phyloP scores from a whole-genome alignment of 1,140 invertebrate species.

The Cydia fagiglandana region DNA sequence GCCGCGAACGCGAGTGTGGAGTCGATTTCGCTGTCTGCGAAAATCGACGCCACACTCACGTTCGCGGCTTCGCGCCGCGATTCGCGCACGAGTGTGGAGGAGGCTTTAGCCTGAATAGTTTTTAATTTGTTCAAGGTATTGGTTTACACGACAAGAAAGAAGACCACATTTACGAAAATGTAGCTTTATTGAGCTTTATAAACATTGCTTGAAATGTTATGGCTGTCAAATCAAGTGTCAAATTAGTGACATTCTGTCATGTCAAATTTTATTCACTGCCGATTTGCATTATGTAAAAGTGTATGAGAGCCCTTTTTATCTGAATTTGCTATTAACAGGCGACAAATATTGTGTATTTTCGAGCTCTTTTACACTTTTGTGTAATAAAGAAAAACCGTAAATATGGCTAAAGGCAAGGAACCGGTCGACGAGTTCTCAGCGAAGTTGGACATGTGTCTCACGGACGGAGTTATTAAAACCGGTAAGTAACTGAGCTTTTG shows the following conservation, averaged over 20 bases:
- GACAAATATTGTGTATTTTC: conserved; percentile 2
- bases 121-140: not conserved
- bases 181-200: not conserved
- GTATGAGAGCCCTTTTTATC: conserved; percentile 29
- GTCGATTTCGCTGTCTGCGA: no score
- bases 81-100: no score
- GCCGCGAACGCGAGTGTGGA: no score
- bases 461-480: conserved; percentile 82
- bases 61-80: no score
- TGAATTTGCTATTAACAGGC: conserved; percentile 9
- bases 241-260: conserved; percentile 1
- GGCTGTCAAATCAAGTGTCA: conserved; percentile 38
- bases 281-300: conserved; percentile 68
- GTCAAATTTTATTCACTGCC: conserved; percentile 41
- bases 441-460: conserved; percentile 82
- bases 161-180: not conserved
- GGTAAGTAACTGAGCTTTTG: conserved; percentile 65
- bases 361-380: not conserved
- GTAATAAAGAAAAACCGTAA: conserved; percentile 34
- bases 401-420: conserved; percentile 58
- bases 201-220: conserved; percentile 2
- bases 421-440: conserved; percentile 80
- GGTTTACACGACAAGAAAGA: not conserved
- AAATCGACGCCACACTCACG: no score
- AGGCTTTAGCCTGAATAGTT: not conserved